These are phyloP conservation scores for Eriocheir sinensis DNA, from an alignment of 1,140 invertebrate genomes.

Conservation along the genomic window DNA sequence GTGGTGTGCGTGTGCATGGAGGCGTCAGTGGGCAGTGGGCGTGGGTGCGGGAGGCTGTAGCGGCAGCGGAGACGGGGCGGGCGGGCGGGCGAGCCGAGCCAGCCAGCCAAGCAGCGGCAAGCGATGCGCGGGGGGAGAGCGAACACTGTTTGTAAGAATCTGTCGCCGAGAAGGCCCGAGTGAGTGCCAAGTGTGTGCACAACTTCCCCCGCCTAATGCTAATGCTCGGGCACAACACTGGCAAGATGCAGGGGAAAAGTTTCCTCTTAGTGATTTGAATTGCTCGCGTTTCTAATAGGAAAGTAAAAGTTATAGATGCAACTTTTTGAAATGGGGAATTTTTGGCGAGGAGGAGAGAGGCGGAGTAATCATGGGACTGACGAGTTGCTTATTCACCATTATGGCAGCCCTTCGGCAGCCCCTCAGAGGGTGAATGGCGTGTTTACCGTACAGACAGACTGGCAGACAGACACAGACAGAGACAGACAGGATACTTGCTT, in stretches of 20 bases:
- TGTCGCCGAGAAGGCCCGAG: background rate
- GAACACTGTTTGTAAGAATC: conserved; percentile 59
- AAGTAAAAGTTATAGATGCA: conserved; percentile 73
- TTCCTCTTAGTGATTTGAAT: conserved; percentile 70
- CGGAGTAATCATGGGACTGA: conserved; percentile 39
- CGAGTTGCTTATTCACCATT: background rate
- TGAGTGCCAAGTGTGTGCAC: conserved; percentile 56
- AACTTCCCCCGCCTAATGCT: conserved; percentile 71
- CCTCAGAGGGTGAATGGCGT: background rate
- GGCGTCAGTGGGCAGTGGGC: background rate
- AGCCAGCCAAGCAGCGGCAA: too few species aligned
- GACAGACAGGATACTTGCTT: too few species aligned
- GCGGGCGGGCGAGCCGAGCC: too few species aligned
- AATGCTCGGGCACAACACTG: conserved; percentile 62
- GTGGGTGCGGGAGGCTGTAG: too few species aligned
- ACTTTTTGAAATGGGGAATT: conserved; percentile 54
- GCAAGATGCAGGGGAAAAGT: conserved; percentile 65
- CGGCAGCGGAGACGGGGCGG: too few species aligned
- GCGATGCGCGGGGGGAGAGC: conserved; percentile 31
- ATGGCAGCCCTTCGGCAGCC: background rate
- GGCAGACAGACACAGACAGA: too few species aligned
- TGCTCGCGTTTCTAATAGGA: conserved; percentile 74
- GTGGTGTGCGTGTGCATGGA: background rate
- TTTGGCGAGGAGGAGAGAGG: conserved; percentile 8
- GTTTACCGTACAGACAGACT: too few species aligned